Evolutionary conservation across 1,140 invertebrate genomes (phyloP), one percentile per base, ranked within the genome.

Genomic region (Drosophila malerkotliana): DNA sequence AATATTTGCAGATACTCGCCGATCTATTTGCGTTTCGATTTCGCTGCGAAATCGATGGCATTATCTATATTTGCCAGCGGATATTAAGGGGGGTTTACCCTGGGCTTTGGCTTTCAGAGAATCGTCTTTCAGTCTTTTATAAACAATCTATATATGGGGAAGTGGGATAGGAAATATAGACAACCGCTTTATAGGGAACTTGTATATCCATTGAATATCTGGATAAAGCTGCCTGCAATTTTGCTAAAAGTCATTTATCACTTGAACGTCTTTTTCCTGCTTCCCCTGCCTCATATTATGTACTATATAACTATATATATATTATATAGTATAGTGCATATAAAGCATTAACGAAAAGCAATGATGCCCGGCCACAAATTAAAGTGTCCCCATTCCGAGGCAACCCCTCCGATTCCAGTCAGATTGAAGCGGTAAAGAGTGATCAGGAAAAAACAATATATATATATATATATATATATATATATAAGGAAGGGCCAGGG

Each of bases 11-110:
- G 61, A 66, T 24, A 39, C 45, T 57, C 71, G 30, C 15, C 14
- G 52, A 73, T 55, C 69, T 73, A 75, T 75, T 75, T 75, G 72
- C 72, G 53, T 47, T 52, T 57, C 71, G 53, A 53, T 74, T 74
- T 53, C 47, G 60, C 59, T 53, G 60, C 53, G 21, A 21, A 10
- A 47, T 56, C 24, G 28, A 47, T 34, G 47, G 32, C 32, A 28
- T 68, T 68, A 56, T 69, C 41, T 69, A 69, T 57, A 44, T 45
- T 3, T 18, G 28, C 21, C 4, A 8, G 32, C 44, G 32, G 18
- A 8, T 14, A 15, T 45, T 10, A 26, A 26, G 6, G 5, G 5
- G 5, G 26, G 6, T 6, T 28, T 3, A 21, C 21, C 2, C 21
- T 21, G 9, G 21, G 14, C 5, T 14, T 52, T 34, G 7, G 41